Evolutionary conservation across 92 coral and sea anemone genomes (phyloP), one percentile per base, ranked within the genome.

Genomic region (Pocillopora grandis): DNA sequence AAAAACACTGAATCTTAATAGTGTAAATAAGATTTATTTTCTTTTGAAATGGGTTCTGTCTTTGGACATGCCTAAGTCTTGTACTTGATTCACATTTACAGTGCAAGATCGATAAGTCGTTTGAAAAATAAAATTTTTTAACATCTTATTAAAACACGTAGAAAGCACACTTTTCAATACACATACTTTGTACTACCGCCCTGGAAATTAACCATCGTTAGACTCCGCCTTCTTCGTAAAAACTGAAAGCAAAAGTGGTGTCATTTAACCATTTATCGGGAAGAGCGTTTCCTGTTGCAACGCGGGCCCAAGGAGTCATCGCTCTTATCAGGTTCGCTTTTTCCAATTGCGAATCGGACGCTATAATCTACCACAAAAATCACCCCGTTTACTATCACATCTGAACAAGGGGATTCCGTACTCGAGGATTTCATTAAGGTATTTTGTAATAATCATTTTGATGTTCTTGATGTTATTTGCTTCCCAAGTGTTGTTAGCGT

Each of bases 181-280:
- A 74, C 80, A 31, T 71, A 65, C 86, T 73, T 82, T 62, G 86
- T 74, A 72, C 48, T 48, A 70, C 68, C 76, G 80, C 66, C 80
- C 14, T 15, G 60, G 85, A 72, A 82, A 82, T 82, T 82, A 49
- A 62, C 61, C 72, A 4, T 23, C 12, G 73, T n/a, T 56, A 62
- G 52, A 71, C 86, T 60, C 71, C 86, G 86, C 86, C 80, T 63
- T 61, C 78, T 27, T 16, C 1, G 58, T 12, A 48, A 48, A 83
- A n/a, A 75, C 35, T 11, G 31, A 72, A 62, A 10, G 59, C 58
- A 27, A 62, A 55, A 5, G 72, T 62, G 62, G 52, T 73, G 69
- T 75, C 80, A 73, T 62, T 74, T 74, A 62, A 48, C 55, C 60
- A 69, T 81, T 65, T 63, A 68, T 62, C 61, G 62, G 64, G 65